These are phyloP conservation scores for Choloepus didactylus DNA, from an alignment of 2,797 vertebrate genomes.

Conservation along the genomic window DNA sequence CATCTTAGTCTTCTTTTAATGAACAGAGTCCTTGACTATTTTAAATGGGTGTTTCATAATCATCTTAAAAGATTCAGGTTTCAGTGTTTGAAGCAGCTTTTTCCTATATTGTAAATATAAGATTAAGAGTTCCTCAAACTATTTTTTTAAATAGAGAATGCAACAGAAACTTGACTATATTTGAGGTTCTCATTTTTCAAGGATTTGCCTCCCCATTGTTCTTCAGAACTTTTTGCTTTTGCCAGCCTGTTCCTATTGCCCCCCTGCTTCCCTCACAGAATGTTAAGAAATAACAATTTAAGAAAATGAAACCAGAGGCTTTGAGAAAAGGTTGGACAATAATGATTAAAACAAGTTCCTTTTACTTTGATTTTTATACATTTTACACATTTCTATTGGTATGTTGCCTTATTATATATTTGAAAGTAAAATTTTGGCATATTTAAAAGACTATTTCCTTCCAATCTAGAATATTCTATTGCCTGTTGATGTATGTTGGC, in stretches of 20 bases:
- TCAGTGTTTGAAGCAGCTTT: constrained; percentile 6
- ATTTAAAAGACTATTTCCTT: constrained; percentile 8
- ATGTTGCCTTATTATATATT: constrained; percentile 3
- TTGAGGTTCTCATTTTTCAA: neutral
- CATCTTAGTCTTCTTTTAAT: neutral
- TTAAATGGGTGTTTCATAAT: constrained; percentile 36
- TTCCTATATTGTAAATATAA: neutral
- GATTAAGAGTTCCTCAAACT: neutral
- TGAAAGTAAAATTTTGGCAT: constrained; percentile 8
- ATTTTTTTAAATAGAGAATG: neutral
- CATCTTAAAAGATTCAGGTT: neutral
- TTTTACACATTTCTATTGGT: neutral
- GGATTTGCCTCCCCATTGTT: neutral
- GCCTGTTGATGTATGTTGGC: neutral
- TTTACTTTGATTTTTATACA: neutral
- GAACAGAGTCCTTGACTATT: neutral
- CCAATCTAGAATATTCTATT: neutral
- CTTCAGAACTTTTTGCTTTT: neutral
- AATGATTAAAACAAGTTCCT: neutral
- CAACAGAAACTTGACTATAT: neutral
- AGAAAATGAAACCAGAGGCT: neutral
- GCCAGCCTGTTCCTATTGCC: neutral
- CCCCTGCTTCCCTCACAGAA: neutral
- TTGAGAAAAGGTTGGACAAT: neutral
- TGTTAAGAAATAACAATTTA: neutral